Conservation (phyloP, 2,113 vertebrate species). For the Baryphthengus martii region DNA sequence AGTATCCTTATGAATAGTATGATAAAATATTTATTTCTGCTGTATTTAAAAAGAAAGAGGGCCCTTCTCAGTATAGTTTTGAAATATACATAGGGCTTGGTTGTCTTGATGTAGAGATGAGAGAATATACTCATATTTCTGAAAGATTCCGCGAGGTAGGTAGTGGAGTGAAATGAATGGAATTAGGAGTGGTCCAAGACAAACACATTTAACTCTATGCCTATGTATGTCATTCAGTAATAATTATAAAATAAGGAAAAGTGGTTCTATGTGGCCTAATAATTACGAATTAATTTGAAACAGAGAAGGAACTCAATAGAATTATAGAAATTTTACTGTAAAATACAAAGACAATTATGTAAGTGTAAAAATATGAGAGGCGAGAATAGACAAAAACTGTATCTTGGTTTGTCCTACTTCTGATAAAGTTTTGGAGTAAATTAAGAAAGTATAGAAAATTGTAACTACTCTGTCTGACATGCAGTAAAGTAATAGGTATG, state of each 20-base stretch:
- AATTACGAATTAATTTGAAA: neutral
- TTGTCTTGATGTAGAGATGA: neutral
- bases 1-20: neutral
- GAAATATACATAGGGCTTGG: neutral
- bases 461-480: neutral
- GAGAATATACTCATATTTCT: neutral
- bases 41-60: slow-evolving; percentile 32
- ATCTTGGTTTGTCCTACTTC: neutral
- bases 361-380: neutral
- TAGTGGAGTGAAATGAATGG: neutral
- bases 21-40: slow-evolving; percentile 28
- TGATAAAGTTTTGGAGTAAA: neutral
- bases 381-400: neutral
- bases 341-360: neutral
- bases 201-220: neutral
- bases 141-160: neutral
- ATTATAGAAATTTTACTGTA: neutral
- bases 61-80: slow-evolving; percentile 45
- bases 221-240: neutral
- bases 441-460: neutral
- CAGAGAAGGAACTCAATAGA: neutral
- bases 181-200: neutral
- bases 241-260: neutral
- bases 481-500: neutral
- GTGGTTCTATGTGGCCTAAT: neutral